A percentile compares a stretch with the other conserved stretches of the same genome.
phyloP scores from a whole-genome alignment of 1,140 invertebrate genomes.

The Venturia canescens region DNA sequence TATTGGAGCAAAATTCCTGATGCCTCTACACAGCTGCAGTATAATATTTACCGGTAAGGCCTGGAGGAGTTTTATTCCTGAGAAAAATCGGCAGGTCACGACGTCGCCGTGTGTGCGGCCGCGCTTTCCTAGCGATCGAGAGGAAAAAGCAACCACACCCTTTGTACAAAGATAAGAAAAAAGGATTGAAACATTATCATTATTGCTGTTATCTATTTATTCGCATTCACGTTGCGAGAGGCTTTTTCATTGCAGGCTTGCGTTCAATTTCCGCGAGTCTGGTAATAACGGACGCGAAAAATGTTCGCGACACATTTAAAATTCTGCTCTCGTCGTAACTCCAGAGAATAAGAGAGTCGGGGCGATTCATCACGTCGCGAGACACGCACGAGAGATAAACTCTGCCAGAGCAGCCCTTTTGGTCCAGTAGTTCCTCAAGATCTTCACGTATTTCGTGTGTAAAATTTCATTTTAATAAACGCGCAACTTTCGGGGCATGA shows the following conservation, averaged over 20 bases:
- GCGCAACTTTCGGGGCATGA: constrained; percentile 19
- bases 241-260: background rate
- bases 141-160: constrained; percentile 54
- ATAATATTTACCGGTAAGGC: background rate
- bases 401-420: constrained; percentile 39
- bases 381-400: constrained; percentile 50
- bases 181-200: background rate
- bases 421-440: background rate
- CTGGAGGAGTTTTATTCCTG: constrained; percentile 35
- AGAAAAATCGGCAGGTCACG: constrained; percentile 58
- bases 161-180: constrained; percentile 15
- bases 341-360: background rate
- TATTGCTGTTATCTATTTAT: constrained; percentile 56
- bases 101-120: constrained; percentile 57
- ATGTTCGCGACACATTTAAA: constrained; percentile 30
- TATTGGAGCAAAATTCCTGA: constrained; percentile 1
- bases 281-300: no score
- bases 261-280: no score
- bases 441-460: background rate
- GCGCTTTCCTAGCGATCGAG: background rate
- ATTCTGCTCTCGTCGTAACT: constrained; percentile 41
- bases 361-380: constrained; percentile 19
- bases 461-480: constrained; percentile 43
- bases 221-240: background rate
- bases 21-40: background rate